Base-by-base conservation (phyloP, 2,888 invertebrate species). In the Brenthis ino region DNA sequence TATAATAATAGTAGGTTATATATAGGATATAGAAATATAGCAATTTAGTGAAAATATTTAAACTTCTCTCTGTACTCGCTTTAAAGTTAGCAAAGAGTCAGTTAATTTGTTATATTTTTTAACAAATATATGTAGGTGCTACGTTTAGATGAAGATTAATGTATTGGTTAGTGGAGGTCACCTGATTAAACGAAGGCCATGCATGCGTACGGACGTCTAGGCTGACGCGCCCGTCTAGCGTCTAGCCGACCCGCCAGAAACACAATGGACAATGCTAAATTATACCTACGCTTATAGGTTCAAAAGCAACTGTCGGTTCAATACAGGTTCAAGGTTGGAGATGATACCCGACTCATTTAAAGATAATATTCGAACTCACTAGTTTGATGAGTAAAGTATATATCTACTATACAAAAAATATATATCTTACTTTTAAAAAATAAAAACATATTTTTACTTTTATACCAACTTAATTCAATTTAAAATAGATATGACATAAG, bases 271-370 rank as follows among this genome's bases (percentile, higher is more conserved):
- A 82, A 79, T 80, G 77, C 73, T 79, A 80, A 80, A 82, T 82
- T 80, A 83, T 83, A 84, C 78, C 79, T 79, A 80, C 74, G 78
- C 79, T 80, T 80, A 80, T 79, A 82, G 77, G 81, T 83, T 83
- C 83, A 83, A 82, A 82, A 79, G 75, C 79, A 77, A 77, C 76
- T 77, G 76, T 74, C 79, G 76, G 83, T 82, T 84, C 82, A 82
- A 79, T 78, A 77, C 65, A 80, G 81, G 86, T 86, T 87, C 87
- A 88, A 87, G 87, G 87, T 74, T 85, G 75, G 68, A 73, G 74
- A 74, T 79, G 75, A 78, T 76, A 77, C 74, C 74, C 74, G 75
- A 73, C 55, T 60, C 63, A 68, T 67, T 63, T 66, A 24, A 37
- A 57, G 47, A 48, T 48, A 47, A 58, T 37, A 13, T 58, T 57